These are phyloP conservation scores for Heteronetta atricapilla DNA, from an alignment of 2,113 vertebrate species.

Conservation along the genomic window DNA sequence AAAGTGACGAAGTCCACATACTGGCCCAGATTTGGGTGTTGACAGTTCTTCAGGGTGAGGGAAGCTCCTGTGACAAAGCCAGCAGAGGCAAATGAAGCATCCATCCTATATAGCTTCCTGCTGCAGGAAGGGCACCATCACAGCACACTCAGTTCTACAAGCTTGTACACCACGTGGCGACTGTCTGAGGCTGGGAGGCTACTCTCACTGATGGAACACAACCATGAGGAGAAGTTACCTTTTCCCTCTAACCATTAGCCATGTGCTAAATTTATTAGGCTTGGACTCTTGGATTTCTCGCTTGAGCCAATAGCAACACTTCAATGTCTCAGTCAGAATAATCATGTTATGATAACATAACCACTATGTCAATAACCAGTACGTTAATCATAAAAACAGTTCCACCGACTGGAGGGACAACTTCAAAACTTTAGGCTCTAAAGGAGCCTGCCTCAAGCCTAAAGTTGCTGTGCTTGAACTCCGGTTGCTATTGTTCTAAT, in stretches of 20 bases:
- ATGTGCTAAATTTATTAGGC: background rate
- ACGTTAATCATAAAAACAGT: background rate
- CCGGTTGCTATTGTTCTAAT: background rate
- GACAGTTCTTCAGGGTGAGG: background rate
- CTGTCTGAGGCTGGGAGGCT: background rate
- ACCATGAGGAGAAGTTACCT: background rate
- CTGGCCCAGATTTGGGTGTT: background rate
- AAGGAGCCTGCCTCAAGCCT: background rate
- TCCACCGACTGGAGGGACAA: background rate
- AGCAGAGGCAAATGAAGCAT: background rate
- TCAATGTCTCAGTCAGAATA: background rate
- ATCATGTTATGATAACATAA: background rate
- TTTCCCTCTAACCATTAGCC: background rate
- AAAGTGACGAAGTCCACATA: background rate
- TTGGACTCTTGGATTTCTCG: background rate
- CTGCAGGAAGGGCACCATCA: rapidly evolving
- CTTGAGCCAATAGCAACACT: background rate
- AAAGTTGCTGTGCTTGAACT: background rate
- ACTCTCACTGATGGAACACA: background rate
- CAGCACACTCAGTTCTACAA: rapidly evolving
- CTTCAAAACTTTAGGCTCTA: background rate
- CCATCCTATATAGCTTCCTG: background rate
- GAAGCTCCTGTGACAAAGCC: background rate
- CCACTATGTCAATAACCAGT: background rate
- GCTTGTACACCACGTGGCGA: background rate